Percentiles rank a stretch among this genome's conserved stretches.
phyloP scores from a whole-genome alignment of 2,888 invertebrate genomes.

The Deroplatys truncata region DNA sequence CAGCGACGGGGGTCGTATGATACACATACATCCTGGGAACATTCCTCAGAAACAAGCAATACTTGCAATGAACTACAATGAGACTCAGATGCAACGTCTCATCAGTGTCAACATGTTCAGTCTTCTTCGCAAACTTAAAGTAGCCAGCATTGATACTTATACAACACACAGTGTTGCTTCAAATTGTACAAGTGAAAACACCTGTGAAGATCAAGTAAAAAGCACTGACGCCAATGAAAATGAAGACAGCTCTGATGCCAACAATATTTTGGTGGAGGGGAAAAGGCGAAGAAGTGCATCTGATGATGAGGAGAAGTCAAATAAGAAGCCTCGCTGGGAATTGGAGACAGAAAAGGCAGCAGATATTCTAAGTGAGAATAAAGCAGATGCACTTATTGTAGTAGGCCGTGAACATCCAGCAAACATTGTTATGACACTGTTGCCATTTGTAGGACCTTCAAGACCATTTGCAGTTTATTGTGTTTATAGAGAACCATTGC shows the following conservation, averaged over 20 bases:
- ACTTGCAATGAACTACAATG: slow-evolving; percentile 72
- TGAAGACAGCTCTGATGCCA: background rate
- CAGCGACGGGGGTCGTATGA: slow-evolving; percentile 59
- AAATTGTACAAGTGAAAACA: background rate
- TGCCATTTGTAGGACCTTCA: slow-evolving; percentile 74
- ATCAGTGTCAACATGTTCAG: slow-evolving; percentile 74
- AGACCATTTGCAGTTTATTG: slow-evolving; percentile 84
- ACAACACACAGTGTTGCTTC: background rate
- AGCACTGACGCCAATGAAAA: background rate
- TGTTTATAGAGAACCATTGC: slow-evolving; percentile 73
- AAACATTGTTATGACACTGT: slow-evolving; percentile 68
- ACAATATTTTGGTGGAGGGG: background rate
- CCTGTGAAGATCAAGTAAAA: background rate
- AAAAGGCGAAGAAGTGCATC: slow-evolving; percentile 21
- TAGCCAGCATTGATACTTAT: background rate
- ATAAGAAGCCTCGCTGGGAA: slow-evolving; percentile 63
- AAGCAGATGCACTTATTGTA: slow-evolving; percentile 73
- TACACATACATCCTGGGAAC: slow-evolving; percentile 78
- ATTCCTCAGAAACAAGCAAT: slow-evolving; percentile 74
- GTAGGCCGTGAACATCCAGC: slow-evolving; percentile 82
- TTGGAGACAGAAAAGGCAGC: slow-evolving; percentile 64
- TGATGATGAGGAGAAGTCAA: slow-evolving; percentile 9
- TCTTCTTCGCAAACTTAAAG: slow-evolving; percentile 56
- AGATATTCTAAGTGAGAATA: slow-evolving; percentile 52
- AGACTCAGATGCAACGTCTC: slow-evolving; percentile 65